Percentiles rank a stretch among this genome's conserved stretches.
These are phyloP conservation scores for Mormyrops attenuatus DNA, from an alignment of 2,797 vertebrate species.

Conservation along the genomic window DNA sequence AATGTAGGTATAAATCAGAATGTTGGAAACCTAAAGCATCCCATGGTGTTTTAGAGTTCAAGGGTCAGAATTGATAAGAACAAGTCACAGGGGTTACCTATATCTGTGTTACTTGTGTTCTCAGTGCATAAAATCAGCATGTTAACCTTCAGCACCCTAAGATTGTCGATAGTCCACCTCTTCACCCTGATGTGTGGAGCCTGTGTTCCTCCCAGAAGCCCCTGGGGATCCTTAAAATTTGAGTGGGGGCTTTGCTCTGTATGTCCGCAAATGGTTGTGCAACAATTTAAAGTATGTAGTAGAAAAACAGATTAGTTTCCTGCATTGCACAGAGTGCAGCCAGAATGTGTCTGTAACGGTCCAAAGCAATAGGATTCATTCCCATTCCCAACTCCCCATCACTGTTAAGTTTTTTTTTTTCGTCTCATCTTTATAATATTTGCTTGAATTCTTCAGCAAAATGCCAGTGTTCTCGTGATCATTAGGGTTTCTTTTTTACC, in stretches of 20 bases:
- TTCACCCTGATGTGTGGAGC: neutral
- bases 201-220: neutral
- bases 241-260: neutral
- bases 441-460: neutral
- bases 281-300: constrained; percentile 29
- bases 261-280: constrained; percentile 23
- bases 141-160: constrained; percentile 5
- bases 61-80: constrained; percentile 3
- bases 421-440: neutral
- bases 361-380: constrained; percentile 19
- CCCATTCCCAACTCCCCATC: constrained; percentile 9
- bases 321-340: constrained; percentile 19
- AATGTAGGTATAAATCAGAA: neutral
- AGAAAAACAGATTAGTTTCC: constrained; percentile 31
- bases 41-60: neutral
- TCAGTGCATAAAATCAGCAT: constrained; percentile 6
- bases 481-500: neutral
- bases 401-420: neutral
- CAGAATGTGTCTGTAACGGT: constrained; percentile 16
- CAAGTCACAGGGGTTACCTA: neutral
- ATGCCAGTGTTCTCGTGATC: neutral
- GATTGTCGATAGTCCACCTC: neutral
- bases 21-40: neutral
- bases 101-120: neutral
- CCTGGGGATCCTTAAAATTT: neutral